A percentile compares a stretch with the other conserved stretches of the same genome.
These are phyloP conservation scores for Metopolophium dirhodum DNA, from an alignment of 1,140 invertebrate genomes.

Conservation along the genomic window DNA sequence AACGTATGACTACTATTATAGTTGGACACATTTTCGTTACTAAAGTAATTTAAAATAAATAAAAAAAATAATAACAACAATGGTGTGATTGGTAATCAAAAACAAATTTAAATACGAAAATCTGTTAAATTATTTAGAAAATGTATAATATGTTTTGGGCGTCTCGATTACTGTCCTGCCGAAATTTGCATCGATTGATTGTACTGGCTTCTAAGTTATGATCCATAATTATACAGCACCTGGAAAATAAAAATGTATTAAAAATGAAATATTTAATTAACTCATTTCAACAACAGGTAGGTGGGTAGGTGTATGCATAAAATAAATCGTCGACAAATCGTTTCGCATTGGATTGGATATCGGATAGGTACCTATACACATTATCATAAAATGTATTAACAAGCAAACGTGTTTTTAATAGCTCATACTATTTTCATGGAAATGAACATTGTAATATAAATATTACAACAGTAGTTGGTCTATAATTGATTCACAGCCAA, in stretches of 20 bases:
- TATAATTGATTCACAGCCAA: conserved; percentile 23
- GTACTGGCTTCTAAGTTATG: background rate
- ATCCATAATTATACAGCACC: conserved; percentile 29
- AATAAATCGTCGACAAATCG: conserved; percentile 27
- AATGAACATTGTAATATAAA: conserved; percentile 6
- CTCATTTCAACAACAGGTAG: conserved; percentile 13
- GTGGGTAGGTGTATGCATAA: background rate
- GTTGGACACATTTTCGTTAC: background rate
- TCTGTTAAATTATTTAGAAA: background rate
- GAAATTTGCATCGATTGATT: conserved; percentile 10
- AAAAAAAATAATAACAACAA: background rate
- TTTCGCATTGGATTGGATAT: background rate
- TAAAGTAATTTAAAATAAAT: background rate
- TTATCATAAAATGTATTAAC: conserved; percentile 42
- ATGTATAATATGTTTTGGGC: background rate
- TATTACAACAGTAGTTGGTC: conserved; percentile 21
- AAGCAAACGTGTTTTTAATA: conserved; percentile 47
- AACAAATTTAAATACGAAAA: background rate
- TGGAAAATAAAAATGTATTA: background rate
- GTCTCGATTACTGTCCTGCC: background rate
- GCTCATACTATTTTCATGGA: conserved; percentile 18
- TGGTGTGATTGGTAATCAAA: background rate
- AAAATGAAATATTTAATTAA: conserved; percentile 42
- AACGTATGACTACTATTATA: background rate
- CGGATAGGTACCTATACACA: background rate